Evolutionary conservation across 2,797 vertebrate species (phyloP), one percentile per base, ranked within the genome.

Genomic region (Chelon auratus): DNA sequence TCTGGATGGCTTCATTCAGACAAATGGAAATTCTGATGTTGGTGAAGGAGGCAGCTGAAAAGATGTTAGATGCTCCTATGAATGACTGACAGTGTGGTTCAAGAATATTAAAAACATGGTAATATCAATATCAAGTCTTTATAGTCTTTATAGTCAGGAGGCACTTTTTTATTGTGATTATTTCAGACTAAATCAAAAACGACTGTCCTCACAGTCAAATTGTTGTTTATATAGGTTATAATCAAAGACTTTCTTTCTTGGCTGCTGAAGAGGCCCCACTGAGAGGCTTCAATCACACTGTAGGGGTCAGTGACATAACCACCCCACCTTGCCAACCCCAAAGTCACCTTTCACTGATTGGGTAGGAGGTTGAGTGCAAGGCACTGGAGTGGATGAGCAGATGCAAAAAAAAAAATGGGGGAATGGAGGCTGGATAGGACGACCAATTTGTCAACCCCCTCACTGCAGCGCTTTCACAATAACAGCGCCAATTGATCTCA

Each of bases 341-440:
- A 90, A 89, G 85, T 88, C 85, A 84, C 85, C 87, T 89, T 87
- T 79, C 61, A 18, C 75, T 93, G 90, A 92, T 92, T 91, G 81
- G 75, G 56, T 51, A 36, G 56, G 54, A 72, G 45, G 45, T 48
- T 18, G 45, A 48, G 77, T 30, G 72, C 39, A 47, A 58, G 58
- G 20, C 20, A 82, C 48, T 61, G 26, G 26, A 82, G 55, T 66
- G 76, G 39, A 15, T 33, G 62, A 60, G 22, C 51, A 37, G 42
- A 68, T 6, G 0, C 10, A 71, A 43, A 53, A 54, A 43, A 54
- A 43, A 15, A 33, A 69, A 22, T 64, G 2, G 42, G 8, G 42
- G 13, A 48, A 74, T 15, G 3, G 24, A 58, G 11, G 58, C 11
- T 60, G 17, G 17, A 77, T 64, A 56, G 42, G 63, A 70, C 2